These are phyloP conservation scores for Arge pagana DNA, from an alignment of 2,888 invertebrate genomes.

Conservation along the genomic window DNA sequence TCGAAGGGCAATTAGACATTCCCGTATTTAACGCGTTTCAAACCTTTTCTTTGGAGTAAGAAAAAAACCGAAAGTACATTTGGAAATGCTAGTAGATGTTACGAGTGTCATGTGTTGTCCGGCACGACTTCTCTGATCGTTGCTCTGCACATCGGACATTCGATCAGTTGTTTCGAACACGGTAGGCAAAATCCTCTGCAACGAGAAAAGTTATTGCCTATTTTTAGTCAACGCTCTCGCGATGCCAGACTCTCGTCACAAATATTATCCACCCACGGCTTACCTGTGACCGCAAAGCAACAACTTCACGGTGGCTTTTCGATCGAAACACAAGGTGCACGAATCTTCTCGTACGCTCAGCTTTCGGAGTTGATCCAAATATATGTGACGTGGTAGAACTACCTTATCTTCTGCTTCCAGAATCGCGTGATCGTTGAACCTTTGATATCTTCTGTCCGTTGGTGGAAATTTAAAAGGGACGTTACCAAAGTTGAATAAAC, in stretches of 20 bases:
- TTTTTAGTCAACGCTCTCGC: not conserved
- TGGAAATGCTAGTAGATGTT: conserved; percentile 29
- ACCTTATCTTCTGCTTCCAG: conserved; percentile 78
- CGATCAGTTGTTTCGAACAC: conserved; percentile 77
- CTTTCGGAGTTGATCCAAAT: conserved; percentile 73
- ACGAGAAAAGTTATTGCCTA: conserved; percentile 34
- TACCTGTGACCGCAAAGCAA: conserved; percentile 86
- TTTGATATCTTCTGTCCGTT: conserved; percentile 65
- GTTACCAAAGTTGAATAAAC: conserved; percentile 89
- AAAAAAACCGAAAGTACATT: conserved; percentile 33
- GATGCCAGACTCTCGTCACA: not conserved
- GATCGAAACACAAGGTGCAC: conserved; percentile 87
- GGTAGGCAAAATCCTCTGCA: conserved; percentile 81
- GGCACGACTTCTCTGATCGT: conserved; percentile 63
- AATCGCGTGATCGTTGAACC: conserved; percentile 79
- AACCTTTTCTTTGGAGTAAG: too few species aligned
- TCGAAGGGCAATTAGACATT: too few species aligned
- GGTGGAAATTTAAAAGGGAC: conserved; percentile 81
- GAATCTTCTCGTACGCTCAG: conserved; percentile 80
- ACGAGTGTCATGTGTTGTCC: conserved; percentile 59
- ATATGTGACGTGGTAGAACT: conserved; percentile 82
- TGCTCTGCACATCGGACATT: conserved; percentile 87
- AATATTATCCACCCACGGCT: conserved; percentile 41
- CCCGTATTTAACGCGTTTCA: too few species aligned
- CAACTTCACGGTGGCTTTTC: conserved; percentile 73